Base-by-base conservation (phyloP, 2,797 vertebrate species). In the Synaphobranchus kaupii region DNA sequence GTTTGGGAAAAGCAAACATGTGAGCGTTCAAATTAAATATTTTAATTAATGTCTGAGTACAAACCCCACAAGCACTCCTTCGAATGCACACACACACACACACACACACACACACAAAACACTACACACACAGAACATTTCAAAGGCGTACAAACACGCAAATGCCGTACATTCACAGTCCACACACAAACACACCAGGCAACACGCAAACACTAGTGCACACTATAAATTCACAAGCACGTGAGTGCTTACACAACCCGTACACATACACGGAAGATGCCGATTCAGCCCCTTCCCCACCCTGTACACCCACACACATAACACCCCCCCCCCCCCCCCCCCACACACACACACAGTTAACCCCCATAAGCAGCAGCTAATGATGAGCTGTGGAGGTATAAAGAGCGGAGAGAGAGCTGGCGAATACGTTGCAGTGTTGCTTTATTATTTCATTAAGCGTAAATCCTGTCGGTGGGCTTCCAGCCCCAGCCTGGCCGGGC, bases 401-500 rank as follows among this genome's bases (percentile, higher is more conserved):
- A 89, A 91, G 89, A 92, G 90, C 87, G 83, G 84, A 56, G 25
- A 86, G 28, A 54, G 73, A 73, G 89, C 87, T 91, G 92, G 94
- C 94, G 94, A 95, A 96, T 93, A 94, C 4, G 1, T 95, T 95
- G 96, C 94, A 96, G 87, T 93, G 93, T 93, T 94, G 94, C 97
- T 97, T 97, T 98, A 98, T 98, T 98, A 98, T 98, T 98, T 98
- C 97, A 98, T 98, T 98, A 98, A 97, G 97, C 97, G 97, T 97
- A 98, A 97, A 97, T 96, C 96, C 95, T 96, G 94, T 94, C 94
- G 95, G 92, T 93, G 94, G 90, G 93, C 96, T 96, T 94, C 94
- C 96, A 95, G 96, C 96, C 94, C 96, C 95, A 96, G 92, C 88
- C 93, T 91, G 94, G 95, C 96, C 96, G 95, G 96, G 95, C 92